phyloP scores from a whole-genome alignment of 2,888 invertebrate genomes.

The Desoria tigrina region DNA sequence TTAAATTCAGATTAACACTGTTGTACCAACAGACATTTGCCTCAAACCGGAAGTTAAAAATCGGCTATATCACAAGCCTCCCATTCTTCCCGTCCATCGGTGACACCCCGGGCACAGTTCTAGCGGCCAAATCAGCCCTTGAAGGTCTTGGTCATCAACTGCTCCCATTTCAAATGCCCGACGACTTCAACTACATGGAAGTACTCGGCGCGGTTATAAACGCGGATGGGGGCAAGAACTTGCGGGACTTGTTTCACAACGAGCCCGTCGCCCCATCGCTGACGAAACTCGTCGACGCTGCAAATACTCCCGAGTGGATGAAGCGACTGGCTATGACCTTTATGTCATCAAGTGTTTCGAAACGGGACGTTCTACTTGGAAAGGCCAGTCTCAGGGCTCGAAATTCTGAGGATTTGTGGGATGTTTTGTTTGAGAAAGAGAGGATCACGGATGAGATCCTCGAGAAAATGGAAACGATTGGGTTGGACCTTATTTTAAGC shows the following conservation, averaged over 20 bases:
- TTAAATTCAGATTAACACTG: conserved; percentile 2
- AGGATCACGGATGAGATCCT: conserved; percentile 36
- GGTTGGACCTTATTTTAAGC: conserved; percentile 40
- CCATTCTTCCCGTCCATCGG: conserved; percentile 52
- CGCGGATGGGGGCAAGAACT: conserved; percentile 41
- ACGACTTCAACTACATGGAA: conserved; percentile 29
- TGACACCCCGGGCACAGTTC: conserved; percentile 27
- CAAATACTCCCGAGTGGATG: conserved; percentile 10
- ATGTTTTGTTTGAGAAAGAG: conserved; percentile 27
- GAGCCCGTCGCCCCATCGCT: no score
- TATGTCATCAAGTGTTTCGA: no score
- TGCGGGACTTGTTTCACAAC: conserved; percentile 22
- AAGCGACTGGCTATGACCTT: neutral
- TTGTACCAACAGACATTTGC: no score
- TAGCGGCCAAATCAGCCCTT: conserved; percentile 29
- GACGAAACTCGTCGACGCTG: no score
- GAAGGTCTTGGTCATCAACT: conserved; percentile 36
- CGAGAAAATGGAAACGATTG: conserved; percentile 28
- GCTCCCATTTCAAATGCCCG: conserved; percentile 33
- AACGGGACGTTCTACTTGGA: no score
- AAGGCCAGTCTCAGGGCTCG: conserved; percentile 21
- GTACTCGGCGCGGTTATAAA: conserved; percentile 27
- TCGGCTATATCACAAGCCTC: conserved; percentile 28
- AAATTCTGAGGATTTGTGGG: conserved; percentile 32
- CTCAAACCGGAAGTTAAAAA: conserved; percentile 36